Conservation (phyloP, 2,113 vertebrate species). For the Lampris incognitus region DNA sequence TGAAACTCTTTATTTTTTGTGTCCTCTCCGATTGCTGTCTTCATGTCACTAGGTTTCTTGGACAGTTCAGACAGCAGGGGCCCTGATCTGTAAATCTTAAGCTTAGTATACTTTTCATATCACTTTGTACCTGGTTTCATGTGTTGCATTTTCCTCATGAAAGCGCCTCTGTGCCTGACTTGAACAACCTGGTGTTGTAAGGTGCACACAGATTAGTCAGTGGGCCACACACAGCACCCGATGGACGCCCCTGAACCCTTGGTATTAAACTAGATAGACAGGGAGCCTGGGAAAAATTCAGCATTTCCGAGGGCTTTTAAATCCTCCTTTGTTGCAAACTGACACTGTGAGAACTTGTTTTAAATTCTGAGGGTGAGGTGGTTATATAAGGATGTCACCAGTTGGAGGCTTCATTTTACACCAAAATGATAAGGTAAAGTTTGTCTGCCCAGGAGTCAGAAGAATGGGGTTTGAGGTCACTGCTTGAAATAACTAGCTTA, state of each 20-base stretch:
- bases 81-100: no score
- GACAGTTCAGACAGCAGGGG: no score
- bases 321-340: not conserved
- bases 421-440: no score
- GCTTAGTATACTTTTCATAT: no score
- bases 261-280: not conserved
- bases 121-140: not conserved
- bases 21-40: no score
- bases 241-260: not conserved
- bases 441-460: no score
- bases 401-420: no score
- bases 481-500: no score
- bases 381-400: not conserved
- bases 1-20: no score
- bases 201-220: no score
- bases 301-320: conserved; percentile 17
- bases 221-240: not conserved
- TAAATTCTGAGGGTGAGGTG: not conserved
- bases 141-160: not conserved
- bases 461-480: no score
- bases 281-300: conserved; percentile 14
- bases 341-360: not conserved
- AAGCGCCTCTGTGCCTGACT: not conserved
- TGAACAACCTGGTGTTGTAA: not conserved
- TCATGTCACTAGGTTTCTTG: no score